Base-by-base conservation (phyloP, 2,888 invertebrate genomes). In the Ophion obscuratus region DNA sequence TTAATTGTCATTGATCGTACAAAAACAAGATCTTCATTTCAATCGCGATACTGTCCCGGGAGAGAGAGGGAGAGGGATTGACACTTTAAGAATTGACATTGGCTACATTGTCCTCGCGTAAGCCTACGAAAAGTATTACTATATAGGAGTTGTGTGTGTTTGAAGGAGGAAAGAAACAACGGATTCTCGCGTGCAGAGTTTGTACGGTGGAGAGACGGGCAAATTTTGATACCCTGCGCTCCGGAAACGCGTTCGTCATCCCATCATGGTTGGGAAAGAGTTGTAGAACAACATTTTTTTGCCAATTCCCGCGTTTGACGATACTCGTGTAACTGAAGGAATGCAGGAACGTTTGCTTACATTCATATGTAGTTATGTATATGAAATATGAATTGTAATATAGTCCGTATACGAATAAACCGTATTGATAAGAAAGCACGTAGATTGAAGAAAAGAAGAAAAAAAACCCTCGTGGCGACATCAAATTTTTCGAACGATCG, bases 81-180 rank as follows among this genome's bases (percentile, higher is more conserved):
- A 36, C 68, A 64, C 77, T 53, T 40, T 53, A 70, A 83, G 82
- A 79, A 83, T 75, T 81, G 83, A 77, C 83, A 83, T 86, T 77
- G 86, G 83, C 74, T 74, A 20, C 71, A 83, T 24, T 5, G 40
- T 20, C 64, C 80, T 84, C 77, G 83, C 73, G 57, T 80, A 83
- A 80, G 85, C 80, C 80, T 85, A 87, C 80, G 66, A 76, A 76
- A 76, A 82, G 81, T 79, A 84, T 83, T 83, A 87, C 81, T 84
- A 74, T 78, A 68, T 53, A 53, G 53, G 11, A 14, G 17, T 80
- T 67, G 64, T 76, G 57, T 40, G 1, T 70, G 74, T 75, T 64
- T 75, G 70, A 74, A 67, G 61, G 76, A 74, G 74, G 53, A n/a
- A 74, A 81, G 62, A 78, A 20, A 44, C n/a, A 74, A 59, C 73